Base-by-base conservation (phyloP, 2,888 invertebrate genomes). In the Polyploca ridens region DNA sequence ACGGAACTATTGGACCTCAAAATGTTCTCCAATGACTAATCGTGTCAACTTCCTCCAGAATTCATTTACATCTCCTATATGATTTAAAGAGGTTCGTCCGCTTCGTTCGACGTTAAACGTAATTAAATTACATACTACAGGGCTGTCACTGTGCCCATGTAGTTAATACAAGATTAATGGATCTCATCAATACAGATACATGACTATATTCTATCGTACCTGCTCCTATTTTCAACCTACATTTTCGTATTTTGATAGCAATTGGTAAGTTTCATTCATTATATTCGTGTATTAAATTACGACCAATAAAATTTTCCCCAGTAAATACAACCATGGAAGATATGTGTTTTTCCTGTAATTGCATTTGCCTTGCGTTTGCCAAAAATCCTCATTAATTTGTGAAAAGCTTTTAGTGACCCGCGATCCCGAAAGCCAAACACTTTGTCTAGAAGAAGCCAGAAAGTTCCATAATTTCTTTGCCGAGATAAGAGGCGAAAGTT, bases 401-500 rank as follows among this genome's bases (percentile, higher is more conserved):
- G 82, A 87, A 87, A 88, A 85, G 86, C 88, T 88, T 87, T 88
- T 87, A 89, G 88, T 92, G 91, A 91, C 90, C 91, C 86, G 79
- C 81, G 86, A 88, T 87, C 84, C 81, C 85, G 83, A 89, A 89
- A 93, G 92, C 90, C 91, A 92, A 93, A 93, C 91, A 93, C 92
- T 93, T 93, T 93, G 93, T 93, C 92, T 92, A 88, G 87, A 86
- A 87, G 88, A 89, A 93, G 92, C 85, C 93, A 90, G 87, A 93
- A 93, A 93, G 93, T 93, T 93, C 89, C 87, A 93, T 92, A 93
- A 93, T 93, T 93, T 91, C 93, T 91, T 93, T 87, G 88, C 89
- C 89, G 89, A 93, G 93, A 93, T 93, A 93, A 93, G 92, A 92
- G 92, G 93, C 90, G 90, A 93, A 92, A 93, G 93, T 93, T 94